Base-by-base conservation (phyloP, 2,888 invertebrate species). In the Drosophila suboccidentalis region DNA sequence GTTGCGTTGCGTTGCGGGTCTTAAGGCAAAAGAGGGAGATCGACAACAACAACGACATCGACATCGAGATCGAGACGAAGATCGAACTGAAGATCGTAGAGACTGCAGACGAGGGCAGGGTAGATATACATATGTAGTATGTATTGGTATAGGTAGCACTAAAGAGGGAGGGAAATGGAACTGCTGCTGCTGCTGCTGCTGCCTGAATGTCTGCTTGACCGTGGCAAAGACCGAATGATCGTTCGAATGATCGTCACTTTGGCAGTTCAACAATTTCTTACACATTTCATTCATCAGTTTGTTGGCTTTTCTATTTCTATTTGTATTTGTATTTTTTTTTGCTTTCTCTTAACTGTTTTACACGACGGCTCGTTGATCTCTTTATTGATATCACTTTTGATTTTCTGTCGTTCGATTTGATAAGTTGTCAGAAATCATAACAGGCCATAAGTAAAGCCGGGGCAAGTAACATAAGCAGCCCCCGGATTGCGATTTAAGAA, bases 301-400 rank as follows among this genome's bases (percentile, higher is more conserved):
- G 59, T 49, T 72, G 55, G 71, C 41, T 75, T 75, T 71, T 61
- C 39, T 55, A 13, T 46, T 49, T 69, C 54, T 36, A n/a, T 10
- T 50, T 49, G 47, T 47, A 26, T 54, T 51, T n/a, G n/a, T n/a
- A n/a, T 44, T 15, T 63, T 34, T 59, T 65, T 50, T 68, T 71
- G 71, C 80, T 77, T 82, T 82, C 77, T 74, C 79, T 69, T 82
- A 77, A 74, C 77, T 67, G 77, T 76, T 81, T 80, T 76, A 81
- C 78, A 76, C 61, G 79, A 68, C 71, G 78, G 69, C 68, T 71
- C 71, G 79, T 83, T 87, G 89, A 87, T 87, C 87, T 84, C 84
- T 87, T 87, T 82, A 87, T 89, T 87, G 89, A 87, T 87, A 87
- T 87, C 89, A 84, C 82, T 89, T 87, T 88, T 88, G 82, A 87